Evolutionary conservation across 2,113 vertebrate species (phyloP).

Genomic region (Physeter macrocephalus): DNA sequence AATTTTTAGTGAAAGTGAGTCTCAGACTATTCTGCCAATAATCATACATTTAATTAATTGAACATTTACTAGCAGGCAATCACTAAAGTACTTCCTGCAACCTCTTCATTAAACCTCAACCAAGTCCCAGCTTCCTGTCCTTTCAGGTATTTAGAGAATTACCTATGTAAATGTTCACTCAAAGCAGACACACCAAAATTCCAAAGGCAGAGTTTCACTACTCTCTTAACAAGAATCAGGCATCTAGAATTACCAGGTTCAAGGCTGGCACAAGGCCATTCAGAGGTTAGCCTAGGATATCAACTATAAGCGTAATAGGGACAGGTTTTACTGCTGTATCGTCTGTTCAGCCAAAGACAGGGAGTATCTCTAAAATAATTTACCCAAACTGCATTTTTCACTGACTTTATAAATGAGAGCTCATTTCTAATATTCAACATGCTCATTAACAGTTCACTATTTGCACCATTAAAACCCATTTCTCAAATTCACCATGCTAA

Average conservation of each 20-base stretch:
- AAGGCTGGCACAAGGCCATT: not conserved
- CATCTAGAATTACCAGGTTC: not conserved
- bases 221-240: not conserved
- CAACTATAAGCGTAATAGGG: not conserved
- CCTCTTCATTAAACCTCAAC: not conserved
- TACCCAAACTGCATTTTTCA: not conserved
- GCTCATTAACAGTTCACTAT: not conserved
- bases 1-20: not conserved
- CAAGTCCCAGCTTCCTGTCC: not conserved
- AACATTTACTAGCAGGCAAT: not conserved
- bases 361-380: not conserved
- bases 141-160: not conserved
- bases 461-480: not conserved
- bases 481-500: not conserved
- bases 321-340: not conserved
- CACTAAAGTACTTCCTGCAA: not conserved
- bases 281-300: not conserved
- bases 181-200: not conserved
- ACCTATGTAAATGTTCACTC: not conserved
- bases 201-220: not conserved
- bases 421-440: not conserved
- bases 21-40: not conserved
- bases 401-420: not conserved
- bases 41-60: not conserved
- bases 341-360: not conserved